Percentiles rank a stretch among this genome's conserved stretches.
Conservation (phyloP, 2,888 invertebrate genomes). For the Bombyx huttoni region DNA sequence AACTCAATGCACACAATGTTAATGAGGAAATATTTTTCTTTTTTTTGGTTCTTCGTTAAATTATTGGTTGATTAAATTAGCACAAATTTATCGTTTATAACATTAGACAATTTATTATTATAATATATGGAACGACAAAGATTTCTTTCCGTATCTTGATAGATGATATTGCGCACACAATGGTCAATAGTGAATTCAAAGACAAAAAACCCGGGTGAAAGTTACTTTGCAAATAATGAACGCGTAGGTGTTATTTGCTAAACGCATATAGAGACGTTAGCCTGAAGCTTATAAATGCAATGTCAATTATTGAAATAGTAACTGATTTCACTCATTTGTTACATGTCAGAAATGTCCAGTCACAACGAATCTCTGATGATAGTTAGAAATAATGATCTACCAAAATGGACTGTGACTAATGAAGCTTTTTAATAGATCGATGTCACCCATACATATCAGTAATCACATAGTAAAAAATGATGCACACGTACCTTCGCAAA, state of each 20-base stretch:
- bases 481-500: conserved; percentile 4
- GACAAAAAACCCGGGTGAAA: conserved; percentile 27
- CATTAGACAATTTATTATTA: no score
- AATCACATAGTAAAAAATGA: conserved; percentile 2
- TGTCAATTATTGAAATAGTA: conserved; percentile 2
- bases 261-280: conserved; percentile 33
- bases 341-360: conserved; percentile 6
- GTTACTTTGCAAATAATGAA: conserved; percentile 40
- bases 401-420: conserved; percentile 1
- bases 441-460: neutral
- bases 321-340: conserved; percentile 14
- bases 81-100: no score
- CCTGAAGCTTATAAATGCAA: conserved; percentile 19
- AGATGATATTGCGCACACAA: neutral
- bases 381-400: conserved; percentile 1
- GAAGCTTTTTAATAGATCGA: conserved; percentile 1
- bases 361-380: conserved; percentile 6
- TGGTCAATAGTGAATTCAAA: conserved; percentile 13
- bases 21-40: neutral
- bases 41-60: no score
- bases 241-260: conserved; percentile 37
- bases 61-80: no score
- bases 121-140: no score
- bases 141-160: no score
- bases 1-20: conserved; percentile 10